Conservation (phyloP, 2,113 vertebrate genomes). For the Excalfactoria chinensis region DNA sequence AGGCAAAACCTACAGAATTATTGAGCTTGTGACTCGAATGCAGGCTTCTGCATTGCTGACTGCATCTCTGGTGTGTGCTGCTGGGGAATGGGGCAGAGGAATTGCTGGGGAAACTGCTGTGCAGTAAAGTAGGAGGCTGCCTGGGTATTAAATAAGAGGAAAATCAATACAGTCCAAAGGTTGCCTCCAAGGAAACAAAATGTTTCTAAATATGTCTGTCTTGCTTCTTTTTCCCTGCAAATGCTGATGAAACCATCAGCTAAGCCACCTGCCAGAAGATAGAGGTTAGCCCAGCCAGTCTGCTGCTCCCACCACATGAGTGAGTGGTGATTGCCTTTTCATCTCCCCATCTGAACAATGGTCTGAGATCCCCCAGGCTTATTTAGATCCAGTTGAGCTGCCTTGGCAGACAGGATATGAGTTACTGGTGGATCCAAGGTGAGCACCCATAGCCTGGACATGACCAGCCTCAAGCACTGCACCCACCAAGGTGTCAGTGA, state of each 20-base stretch:
- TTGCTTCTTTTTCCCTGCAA: constrained; percentile 15
- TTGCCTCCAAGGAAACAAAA: constrained; percentile 68
- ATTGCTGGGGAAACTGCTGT: neutral
- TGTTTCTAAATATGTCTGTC: constrained; percentile 44
- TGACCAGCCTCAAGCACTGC: fast-evolving
- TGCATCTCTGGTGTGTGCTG: neutral
- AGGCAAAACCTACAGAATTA: neutral
- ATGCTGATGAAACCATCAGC: neutral
- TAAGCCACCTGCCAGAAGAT: neutral
- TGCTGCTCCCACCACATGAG: neutral
- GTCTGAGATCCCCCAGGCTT: neutral
- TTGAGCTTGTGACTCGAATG: neutral
- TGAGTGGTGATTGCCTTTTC: neutral
- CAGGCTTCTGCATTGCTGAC: neutral
- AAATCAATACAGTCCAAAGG: constrained; percentile 71
- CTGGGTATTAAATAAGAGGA: constrained; percentile 56
- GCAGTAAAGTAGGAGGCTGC: constrained; percentile 42
- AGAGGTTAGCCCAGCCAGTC: neutral
- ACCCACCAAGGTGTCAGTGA: fast-evolving
- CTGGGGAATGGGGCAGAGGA: neutral
- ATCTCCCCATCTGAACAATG: neutral
- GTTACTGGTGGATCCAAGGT: too few relatives aligned
- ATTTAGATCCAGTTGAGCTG: neutral
- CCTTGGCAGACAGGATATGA: neutral
- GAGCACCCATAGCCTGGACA: fast-evolving